phyloP scores from a whole-genome alignment of 2,888 invertebrate genomes.

The Hirtodrosophila duncani region DNA sequence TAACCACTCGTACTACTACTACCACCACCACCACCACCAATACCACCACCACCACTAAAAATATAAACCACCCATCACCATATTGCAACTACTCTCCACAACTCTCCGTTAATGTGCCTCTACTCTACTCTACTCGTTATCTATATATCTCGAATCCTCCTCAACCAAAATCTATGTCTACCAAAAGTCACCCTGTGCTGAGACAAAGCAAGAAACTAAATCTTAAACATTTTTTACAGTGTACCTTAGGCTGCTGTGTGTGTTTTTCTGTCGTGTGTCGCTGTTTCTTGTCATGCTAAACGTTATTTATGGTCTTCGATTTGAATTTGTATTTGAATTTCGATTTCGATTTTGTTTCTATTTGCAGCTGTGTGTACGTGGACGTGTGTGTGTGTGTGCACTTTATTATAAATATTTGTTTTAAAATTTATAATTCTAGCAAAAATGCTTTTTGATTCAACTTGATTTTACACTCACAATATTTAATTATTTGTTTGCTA shows the following conservation, averaged over 20 bases:
- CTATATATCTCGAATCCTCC: conserved; percentile 17
- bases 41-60: conserved; percentile 15
- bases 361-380: conserved; percentile 22
- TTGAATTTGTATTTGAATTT: conserved; percentile 10
- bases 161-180: conserved; percentile 21
- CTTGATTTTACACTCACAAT: conserved; percentile 16
- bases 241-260: conserved; percentile 57
- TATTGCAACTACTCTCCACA: conserved; percentile 60
- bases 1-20: conserved; percentile 36
- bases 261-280: conserved; percentile 54
- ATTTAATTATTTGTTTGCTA: conserved; percentile 32
- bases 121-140: conserved; percentile 7
- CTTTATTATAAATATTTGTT: neutral
- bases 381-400: neutral
- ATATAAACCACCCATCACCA: conserved; percentile 17
- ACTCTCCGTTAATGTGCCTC: conserved; percentile 56
- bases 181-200: conserved; percentile 11
- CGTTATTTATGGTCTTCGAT: conserved; percentile 35
- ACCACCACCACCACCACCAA: conserved; percentile 32
- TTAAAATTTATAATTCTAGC: neutral
- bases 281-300: conserved; percentile 58
- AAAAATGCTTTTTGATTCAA: neutral
- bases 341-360: neutral
- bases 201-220: conserved; percentile 22
- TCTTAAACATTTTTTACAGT: conserved; percentile 57